Base-by-base conservation (phyloP, 2,113 vertebrate species). In the Connochaetes taurinus region DNA sequence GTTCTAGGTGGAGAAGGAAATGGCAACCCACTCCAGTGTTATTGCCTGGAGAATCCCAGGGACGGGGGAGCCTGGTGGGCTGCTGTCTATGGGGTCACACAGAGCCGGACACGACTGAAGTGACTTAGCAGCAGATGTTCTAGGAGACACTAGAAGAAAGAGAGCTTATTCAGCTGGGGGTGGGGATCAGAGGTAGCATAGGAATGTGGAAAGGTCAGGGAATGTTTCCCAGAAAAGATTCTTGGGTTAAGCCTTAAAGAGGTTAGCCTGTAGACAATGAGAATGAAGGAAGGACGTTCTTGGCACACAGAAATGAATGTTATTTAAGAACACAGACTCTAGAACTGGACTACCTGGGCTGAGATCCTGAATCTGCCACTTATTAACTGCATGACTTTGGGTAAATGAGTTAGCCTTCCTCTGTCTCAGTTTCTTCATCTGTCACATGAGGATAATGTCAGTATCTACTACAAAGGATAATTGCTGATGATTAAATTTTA, bases 381-480 rank as follows among this genome's bases (percentile, higher is more conserved):
- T 96, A 92, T 53, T 87, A 92, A 85, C 80, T 96, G 29, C 74
- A 76, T 89, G 71, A 84, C 33, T 45, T 85, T 74, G 80, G 15
- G 50, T 86, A 89, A 85, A 7, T 96, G 93, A 88, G 6, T 62
- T 92, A 83, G 27, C 17, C 4, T 90, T 21, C 93, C 53, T 90
- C 47, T 94, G 21, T 85, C n/a, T 95, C 64, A 67, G 87, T 92
- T 97, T 98, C 53, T 21, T 97, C 47, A n/a, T 87, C 47, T 95
- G 53, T 78, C 53, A 62, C 85, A 90, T 58, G 25, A 45, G 16
- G 19, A 60, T 94, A 29, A 97, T 92, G 81, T 92, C 21, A 81
- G 52, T 53, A 84, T 83, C 21, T 87, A 67, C 62, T 57, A 91
- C 14, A 90, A 40, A 76, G 29, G 19, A 88, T 45, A 95, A 23